phyloP scores from a whole-genome alignment of 1,140 invertebrate species.

The Anagrus nilaparvatae region DNA sequence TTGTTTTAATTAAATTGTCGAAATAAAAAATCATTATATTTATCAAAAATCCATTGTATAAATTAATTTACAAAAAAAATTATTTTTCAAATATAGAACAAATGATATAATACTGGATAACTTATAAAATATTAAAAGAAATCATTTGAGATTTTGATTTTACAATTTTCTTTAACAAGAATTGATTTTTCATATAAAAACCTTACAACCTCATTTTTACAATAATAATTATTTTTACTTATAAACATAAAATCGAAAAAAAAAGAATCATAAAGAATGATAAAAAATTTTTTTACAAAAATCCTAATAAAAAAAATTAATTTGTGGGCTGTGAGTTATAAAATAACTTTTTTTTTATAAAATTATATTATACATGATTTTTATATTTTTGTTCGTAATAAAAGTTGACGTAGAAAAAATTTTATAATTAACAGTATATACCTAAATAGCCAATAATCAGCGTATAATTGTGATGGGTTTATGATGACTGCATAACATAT shows the following conservation, averaged over 20 bases:
- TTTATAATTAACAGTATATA: constrained; percentile 32
- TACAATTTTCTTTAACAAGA: too few species aligned
- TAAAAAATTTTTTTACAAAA: too few species aligned
- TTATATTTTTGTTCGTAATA: constrained; percentile 24
- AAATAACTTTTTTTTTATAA: constrained; percentile 9
- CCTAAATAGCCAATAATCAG: constrained; percentile 27
- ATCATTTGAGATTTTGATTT: too few species aligned
- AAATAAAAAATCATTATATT: constrained; percentile 1
- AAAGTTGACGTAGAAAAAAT: constrained; percentile 22
- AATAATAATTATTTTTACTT: too few species aligned
- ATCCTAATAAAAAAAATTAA: too few species aligned
- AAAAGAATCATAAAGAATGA: too few species aligned
- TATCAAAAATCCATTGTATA: constrained; percentile 2
- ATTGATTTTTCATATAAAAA: too few species aligned
- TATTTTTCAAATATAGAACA: constrained; percentile 2
- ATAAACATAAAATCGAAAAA: too few species aligned
- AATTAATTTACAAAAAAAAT: neutral
- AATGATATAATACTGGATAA: constrained; percentile 10
- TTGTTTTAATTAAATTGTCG: constrained; percentile 4
- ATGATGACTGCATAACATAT: constrained; percentile 53
- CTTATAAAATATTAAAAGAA: neutral
- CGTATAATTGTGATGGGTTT: constrained; percentile 33
- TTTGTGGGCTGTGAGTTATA: constrained; percentile 13
- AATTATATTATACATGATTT: constrained; percentile 10
- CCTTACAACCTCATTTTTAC: too few species aligned